Conservation (phyloP, 2,888 invertebrate species). For the Mimumesa dahlbomi region DNA sequence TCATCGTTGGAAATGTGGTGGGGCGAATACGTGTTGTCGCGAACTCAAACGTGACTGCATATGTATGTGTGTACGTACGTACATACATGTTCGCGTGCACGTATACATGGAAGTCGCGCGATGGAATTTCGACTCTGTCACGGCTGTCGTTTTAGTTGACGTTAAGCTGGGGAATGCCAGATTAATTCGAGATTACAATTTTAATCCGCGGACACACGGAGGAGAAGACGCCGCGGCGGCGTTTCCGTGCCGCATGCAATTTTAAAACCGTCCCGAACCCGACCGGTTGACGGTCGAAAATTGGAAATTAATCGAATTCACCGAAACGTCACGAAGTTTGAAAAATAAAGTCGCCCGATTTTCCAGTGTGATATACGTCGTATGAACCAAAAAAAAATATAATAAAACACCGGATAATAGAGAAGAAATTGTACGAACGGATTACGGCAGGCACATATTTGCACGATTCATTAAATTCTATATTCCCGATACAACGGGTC, state of each 20-base stretch:
- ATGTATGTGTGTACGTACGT: too few species aligned
- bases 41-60: background rate
- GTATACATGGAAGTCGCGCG: constrained; percentile 39
- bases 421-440: too few species aligned
- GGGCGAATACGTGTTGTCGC: background rate
- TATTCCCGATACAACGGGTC: too few species aligned
- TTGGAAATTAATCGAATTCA: constrained; percentile 5
- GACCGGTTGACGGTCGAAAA: background rate
- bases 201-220: constrained; percentile 24
- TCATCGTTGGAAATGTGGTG: background rate
- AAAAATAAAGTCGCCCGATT: too few species aligned
- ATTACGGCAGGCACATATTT: too few species aligned
- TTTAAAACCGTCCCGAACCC: background rate
- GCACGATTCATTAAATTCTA: too few species aligned
- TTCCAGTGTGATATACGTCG: too few species aligned
- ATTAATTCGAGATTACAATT: constrained; percentile 52
- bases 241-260: background rate
- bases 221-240: background rate
- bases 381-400: too few species aligned
- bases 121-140: constrained; percentile 41
- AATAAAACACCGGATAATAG: too few species aligned
- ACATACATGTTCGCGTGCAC: too few species aligned
- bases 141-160: constrained; percentile 31
- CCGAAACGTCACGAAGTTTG: background rate
- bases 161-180: constrained; percentile 36